Evolutionary conservation across 2,888 invertebrate genomes (phyloP).

Genomic region (Drosophila tripunctata): DNA sequence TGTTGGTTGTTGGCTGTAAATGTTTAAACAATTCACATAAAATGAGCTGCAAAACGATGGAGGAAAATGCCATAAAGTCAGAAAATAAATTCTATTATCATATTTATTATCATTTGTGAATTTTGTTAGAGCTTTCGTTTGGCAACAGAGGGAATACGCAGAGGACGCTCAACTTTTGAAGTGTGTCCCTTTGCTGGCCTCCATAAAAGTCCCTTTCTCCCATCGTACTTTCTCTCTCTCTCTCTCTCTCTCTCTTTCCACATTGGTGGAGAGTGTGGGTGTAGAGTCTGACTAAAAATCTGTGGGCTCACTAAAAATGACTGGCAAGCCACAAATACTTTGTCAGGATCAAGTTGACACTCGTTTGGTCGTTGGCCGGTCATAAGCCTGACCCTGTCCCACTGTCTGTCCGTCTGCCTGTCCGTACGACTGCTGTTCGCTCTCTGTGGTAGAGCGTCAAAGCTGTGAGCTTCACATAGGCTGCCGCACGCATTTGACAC

Average conservation of each 20-base stretch:
- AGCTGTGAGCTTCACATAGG: conserved; percentile 20
- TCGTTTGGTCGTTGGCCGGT: conserved; percentile 54
- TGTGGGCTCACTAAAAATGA: conserved; percentile 72
- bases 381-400: conserved; percentile 29
- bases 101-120: neutral
- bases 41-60: conserved; percentile 7
- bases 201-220: neutral
- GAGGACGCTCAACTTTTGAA: neutral
- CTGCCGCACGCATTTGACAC: conserved; percentile 69
- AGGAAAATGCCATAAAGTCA: conserved; percentile 8
- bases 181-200: neutral
- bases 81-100: conserved; percentile 1
- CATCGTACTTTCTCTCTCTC: no score
- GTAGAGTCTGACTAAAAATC: conserved; percentile 35
- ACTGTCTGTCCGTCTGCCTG: conserved; percentile 1
- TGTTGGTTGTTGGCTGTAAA: neutral
- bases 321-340: conserved; percentile 77
- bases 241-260: no score
- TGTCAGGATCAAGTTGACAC: conserved; percentile 80
- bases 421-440: neutral
- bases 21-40: neutral
- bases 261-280: no score
- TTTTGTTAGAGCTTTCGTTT: neutral
- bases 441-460: conserved; percentile 19
- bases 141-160: neutral